A percentile compares a stretch with the other conserved stretches of the same genome.
These are phyloP conservation scores for Microtus agrestis DNA, from an alignment of 2,797 vertebrate species.

Conservation along the genomic window DNA sequence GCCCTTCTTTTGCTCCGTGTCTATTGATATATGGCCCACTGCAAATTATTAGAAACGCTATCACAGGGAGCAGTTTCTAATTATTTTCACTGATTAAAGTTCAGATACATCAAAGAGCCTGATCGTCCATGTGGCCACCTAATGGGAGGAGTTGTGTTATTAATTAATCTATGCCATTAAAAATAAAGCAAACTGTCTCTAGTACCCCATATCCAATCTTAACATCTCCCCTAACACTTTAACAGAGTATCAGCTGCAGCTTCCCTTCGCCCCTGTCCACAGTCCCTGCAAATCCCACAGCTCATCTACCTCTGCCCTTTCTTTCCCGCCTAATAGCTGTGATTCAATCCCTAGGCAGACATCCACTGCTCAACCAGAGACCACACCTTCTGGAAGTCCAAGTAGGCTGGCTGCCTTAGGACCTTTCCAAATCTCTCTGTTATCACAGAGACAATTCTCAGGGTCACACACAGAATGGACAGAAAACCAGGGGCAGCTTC, in stretches of 20 bases:
- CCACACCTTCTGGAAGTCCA: neutral
- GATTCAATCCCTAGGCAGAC: neutral
- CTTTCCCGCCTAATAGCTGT: neutral
- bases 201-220: neutral
- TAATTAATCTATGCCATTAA: constrained; percentile 39
- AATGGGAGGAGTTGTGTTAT: constrained; percentile 30
- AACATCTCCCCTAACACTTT: neutral
- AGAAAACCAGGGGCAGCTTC: neutral
- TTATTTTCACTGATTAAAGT: constrained; percentile 68
- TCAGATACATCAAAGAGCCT: constrained; percentile 50
- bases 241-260: neutral
- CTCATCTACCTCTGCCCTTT: neutral
- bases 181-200: neutral
- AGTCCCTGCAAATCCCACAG: neutral
- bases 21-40: constrained; percentile 42
- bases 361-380: neutral
- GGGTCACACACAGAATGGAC: neutral
- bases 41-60: constrained; percentile 56
- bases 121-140: neutral
- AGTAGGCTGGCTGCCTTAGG: neutral
- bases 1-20: constrained; percentile 51
- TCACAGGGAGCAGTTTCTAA: constrained; percentile 55
- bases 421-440: neutral
- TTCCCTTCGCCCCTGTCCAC: neutral
- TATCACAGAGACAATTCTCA: neutral